These are phyloP conservation scores for Hyposmocoma kahamanoa DNA, from an alignment of 1,140 invertebrate species.

Conservation along the genomic window DNA sequence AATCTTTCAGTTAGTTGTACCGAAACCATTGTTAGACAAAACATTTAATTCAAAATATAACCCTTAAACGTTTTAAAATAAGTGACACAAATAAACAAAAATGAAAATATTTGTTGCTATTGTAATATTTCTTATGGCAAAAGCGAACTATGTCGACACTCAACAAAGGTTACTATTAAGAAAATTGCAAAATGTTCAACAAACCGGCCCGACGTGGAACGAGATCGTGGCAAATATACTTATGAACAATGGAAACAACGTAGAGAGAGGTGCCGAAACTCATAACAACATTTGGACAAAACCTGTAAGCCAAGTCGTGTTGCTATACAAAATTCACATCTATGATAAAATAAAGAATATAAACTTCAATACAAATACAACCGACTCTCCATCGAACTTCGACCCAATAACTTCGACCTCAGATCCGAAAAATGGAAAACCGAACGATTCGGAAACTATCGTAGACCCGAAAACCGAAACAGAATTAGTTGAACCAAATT, in stretches of 20 bases:
- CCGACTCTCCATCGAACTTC: no score
- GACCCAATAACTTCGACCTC: no score
- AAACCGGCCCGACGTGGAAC: slow-evolving; percentile 38
- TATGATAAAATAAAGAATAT: slow-evolving; percentile 44
- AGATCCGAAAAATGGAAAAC: slow-evolving; percentile 12
- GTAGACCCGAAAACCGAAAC: slow-evolving; percentile 28
- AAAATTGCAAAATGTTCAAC: slow-evolving; percentile 40
- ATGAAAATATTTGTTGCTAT: background rate
- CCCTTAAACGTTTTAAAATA: no score
- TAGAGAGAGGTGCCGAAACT: slow-evolving; percentile 7
- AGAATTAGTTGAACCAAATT: slow-evolving; percentile 46
- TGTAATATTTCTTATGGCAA: background rate
- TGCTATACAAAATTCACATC: slow-evolving; percentile 38
- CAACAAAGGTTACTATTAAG: slow-evolving; percentile 35
- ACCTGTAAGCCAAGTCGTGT: slow-evolving; percentile 30
- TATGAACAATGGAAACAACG: slow-evolving; percentile 40
- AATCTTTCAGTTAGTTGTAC: background rate
- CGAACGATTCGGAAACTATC: slow-evolving; percentile 5
- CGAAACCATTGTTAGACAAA: background rate
- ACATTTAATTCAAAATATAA: background rate
- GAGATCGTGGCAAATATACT: slow-evolving; percentile 47
- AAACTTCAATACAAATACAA: no score
- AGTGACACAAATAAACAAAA: slow-evolving; percentile 1
- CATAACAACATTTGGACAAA: slow-evolving; percentile 10
- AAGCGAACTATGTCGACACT: background rate